Conservation (phyloP, 2,797 vertebrate species). For the Pitangus sulphuratus region DNA sequence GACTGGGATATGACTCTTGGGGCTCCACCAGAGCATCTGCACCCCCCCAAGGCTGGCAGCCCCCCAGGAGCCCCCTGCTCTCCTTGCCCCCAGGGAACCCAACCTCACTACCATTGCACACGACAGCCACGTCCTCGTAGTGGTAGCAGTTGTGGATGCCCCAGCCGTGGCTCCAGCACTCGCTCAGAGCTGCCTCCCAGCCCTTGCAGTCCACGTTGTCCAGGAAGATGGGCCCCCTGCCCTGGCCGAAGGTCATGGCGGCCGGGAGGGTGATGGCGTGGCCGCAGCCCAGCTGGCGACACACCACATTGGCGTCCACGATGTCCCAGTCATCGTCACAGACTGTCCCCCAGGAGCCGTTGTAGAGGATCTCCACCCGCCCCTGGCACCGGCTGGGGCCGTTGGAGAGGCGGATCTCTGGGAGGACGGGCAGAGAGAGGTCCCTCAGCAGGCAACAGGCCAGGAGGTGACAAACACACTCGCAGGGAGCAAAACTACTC, state of each 20-base stretch:
- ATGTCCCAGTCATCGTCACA: slow-evolving; percentile 97
- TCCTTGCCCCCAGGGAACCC: neutral
- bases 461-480: neutral
- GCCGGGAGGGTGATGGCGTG: slow-evolving; percentile 80
- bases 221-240: slow-evolving; percentile 86
- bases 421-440: neutral
- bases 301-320: slow-evolving; percentile 93
- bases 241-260: slow-evolving; percentile 88
- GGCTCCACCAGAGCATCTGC: neutral
- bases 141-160: slow-evolving; percentile 97
- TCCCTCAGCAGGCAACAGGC: neutral
- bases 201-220: slow-evolving; percentile 95
- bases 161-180: slow-evolving; percentile 91
- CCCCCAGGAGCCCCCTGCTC: rapidly evolving
- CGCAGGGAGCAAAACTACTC: rapidly evolving
- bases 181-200: slow-evolving; percentile 82
- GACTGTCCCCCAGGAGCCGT: slow-evolving; percentile 90
- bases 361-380: slow-evolving; percentile 88
- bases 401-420: slow-evolving; percentile 87
- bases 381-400: slow-evolving; percentile 88
- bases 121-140: slow-evolving; percentile 92
- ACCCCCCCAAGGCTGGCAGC: neutral
- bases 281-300: slow-evolving; percentile 89
- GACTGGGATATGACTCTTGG: rapidly evolving
- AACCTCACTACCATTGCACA: slow-evolving; percentile 84